phyloP scores from a whole-genome alignment of 1,140 invertebrate species.

The Bathynomus jamesi region DNA sequence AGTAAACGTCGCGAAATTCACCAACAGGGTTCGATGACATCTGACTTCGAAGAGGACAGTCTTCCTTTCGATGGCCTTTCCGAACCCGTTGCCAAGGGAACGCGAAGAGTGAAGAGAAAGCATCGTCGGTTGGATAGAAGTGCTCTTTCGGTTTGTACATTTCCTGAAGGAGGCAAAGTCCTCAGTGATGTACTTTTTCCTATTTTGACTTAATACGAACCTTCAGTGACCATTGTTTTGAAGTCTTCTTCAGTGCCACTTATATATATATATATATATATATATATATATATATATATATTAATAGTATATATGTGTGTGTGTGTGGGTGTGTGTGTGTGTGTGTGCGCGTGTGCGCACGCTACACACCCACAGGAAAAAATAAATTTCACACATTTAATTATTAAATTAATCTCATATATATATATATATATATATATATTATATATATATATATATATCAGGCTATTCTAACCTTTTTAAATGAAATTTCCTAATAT shows the following conservation, averaged over 20 bases:
- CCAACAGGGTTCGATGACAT: neutral
- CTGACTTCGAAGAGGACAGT: neutral
- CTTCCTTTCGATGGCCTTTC: neutral
- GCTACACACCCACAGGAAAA: too few relatives aligned
- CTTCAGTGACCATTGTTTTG: neutral
- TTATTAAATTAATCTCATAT: neutral
- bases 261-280: neutral
- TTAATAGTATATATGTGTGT: too few relatives aligned
- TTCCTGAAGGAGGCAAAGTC: too few relatives aligned
- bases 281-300: constrained; percentile 1
- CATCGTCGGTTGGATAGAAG: neutral
- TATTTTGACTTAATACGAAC: too few relatives aligned
- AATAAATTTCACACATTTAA: neutral
- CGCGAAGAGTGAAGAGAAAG: neutral
- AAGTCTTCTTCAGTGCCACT: neutral
- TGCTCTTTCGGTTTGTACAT: neutral
- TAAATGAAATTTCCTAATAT: too few relatives aligned
- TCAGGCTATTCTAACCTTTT: too few relatives aligned
- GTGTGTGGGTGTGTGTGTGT: too few relatives aligned
- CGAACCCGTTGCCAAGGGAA: neutral
- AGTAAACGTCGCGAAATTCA: too few relatives aligned
- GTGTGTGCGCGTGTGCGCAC: too few relatives aligned
- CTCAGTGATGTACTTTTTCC: too few relatives aligned
- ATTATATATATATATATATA: neutral
- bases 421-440: constrained; percentile 1